These are phyloP conservation scores for Harmothoe impar DNA, from an alignment of 2,888 invertebrate species.

Conservation along the genomic window DNA sequence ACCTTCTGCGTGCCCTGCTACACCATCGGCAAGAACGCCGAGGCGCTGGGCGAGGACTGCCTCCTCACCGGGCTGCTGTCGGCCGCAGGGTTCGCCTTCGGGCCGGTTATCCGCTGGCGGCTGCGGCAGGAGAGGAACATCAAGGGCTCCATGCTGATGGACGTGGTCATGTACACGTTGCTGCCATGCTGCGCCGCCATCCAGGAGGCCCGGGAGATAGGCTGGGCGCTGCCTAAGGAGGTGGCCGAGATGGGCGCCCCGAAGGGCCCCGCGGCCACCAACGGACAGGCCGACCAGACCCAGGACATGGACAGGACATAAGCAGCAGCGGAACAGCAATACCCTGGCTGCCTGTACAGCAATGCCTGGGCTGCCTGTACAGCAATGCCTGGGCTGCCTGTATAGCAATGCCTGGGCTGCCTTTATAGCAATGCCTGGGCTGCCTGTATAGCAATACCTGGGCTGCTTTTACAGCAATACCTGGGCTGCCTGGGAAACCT, in stretches of 20 bases:
- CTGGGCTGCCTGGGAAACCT: too few species aligned
- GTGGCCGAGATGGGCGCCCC: not conserved
- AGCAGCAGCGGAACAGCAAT: not conserved
- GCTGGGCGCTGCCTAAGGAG: conserved; percentile 62
- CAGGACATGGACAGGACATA: conserved; percentile 55
- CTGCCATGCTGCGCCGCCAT: conserved; percentile 65
- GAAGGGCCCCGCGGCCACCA: not conserved
- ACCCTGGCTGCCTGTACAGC: not conserved
- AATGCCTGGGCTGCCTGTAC: too few species aligned
- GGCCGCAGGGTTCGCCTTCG: conserved; percentile 54
- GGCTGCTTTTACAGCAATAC: too few species aligned
- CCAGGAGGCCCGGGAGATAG: conserved; percentile 67
- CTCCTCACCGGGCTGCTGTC: conserved; percentile 66
- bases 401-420: too few species aligned
- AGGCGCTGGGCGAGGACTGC: conserved; percentile 67
- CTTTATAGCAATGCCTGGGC: too few species aligned
- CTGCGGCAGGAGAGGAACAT: conserved; percentile 66
- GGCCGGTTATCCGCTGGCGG: conserved; percentile 66
- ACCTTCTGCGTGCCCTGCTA: conserved; percentile 65
- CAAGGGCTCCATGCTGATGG: conserved; percentile 66
- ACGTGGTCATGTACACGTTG: conserved; percentile 38
- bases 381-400: too few species aligned
- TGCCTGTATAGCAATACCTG: too few species aligned
- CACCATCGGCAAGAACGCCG: conserved; percentile 67
- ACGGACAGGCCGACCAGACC: conserved; percentile 12